Conservation (phyloP, 2,113 vertebrate species). For the Nanger granti region DNA sequence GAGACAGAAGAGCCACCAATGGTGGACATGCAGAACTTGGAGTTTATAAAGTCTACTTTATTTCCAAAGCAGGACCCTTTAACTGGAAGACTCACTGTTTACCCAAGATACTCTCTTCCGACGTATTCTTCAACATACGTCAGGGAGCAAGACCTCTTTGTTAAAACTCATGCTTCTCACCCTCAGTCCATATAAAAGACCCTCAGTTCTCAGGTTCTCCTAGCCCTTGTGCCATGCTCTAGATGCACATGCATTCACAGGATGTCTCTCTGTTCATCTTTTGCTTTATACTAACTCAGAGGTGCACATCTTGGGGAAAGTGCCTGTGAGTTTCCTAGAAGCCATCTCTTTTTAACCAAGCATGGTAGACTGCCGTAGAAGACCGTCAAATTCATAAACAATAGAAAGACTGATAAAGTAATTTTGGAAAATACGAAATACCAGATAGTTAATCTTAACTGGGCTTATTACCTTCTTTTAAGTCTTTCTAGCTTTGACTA, state of each 20-base stretch:
- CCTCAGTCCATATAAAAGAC: not conserved
- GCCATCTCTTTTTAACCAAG: not conserved
- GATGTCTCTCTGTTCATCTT: not conserved
- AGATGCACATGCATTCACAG: accelerated
- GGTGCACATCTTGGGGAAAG: not conserved
- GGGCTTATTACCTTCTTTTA: not conserved
- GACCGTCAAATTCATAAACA: not conserved
- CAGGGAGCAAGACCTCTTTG: not conserved
- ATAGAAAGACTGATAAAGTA: not conserved
- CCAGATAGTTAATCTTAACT: not conserved
- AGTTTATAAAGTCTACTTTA: not conserved
- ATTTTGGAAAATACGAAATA: not conserved
- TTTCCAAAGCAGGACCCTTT: not conserved
- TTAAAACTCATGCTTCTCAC: no score
- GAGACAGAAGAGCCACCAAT: not conserved
- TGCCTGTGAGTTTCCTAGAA: not conserved
- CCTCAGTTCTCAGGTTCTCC: accelerated
- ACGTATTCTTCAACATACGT: not conserved
- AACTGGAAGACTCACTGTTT: not conserved
- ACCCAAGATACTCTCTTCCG: not conserved
- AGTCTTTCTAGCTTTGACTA: not conserved
- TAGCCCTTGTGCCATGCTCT: not conserved
- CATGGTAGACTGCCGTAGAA: not conserved
- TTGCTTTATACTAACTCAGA: not conserved
- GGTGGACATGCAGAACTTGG: accelerated